Conservation (phyloP, 2,888 invertebrate species). For the Troglohyphantes excavatus region DNA sequence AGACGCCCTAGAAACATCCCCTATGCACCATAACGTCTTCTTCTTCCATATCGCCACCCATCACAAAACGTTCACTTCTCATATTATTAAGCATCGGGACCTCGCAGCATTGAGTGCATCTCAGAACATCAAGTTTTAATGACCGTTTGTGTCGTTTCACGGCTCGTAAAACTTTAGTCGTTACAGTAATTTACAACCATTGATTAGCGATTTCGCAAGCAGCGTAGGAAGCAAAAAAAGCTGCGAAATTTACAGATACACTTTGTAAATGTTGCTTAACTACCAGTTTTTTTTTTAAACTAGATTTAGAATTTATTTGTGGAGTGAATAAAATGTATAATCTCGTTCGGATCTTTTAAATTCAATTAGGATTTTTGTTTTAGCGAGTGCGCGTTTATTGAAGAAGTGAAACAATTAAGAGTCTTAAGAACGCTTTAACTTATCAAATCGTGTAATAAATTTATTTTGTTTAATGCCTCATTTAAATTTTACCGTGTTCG, state of each 20-base stretch:
- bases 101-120: conserved; percentile 29
- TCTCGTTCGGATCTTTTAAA: background rate
- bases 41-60: conserved; percentile 10
- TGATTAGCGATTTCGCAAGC: conserved; percentile 24
- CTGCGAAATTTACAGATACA: conserved; percentile 21
- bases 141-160: conserved; percentile 53
- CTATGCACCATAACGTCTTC: background rate
- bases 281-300: background rate
- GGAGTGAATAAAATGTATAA: background rate
- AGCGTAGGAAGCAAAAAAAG: conserved; percentile 8
- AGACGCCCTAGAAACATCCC: background rate
- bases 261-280: background rate
- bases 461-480: too few species aligned
- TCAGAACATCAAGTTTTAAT: conserved; percentile 57
- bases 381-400: background rate
- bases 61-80: conserved; percentile 36
- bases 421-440: too few species aligned
- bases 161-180: conserved; percentile 51
- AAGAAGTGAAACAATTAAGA: background rate
- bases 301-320: background rate
- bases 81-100: conserved; percentile 34
- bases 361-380: background rate
- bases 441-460: too few species aligned
- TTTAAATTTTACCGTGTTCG: too few species aligned
- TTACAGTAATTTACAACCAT: conserved; percentile 60